Percentiles rank a stretch among this genome's conserved stretches.
Conservation (phyloP, 2,113 vertebrate species). For the Cyphomyrus discorhynchus region DNA sequence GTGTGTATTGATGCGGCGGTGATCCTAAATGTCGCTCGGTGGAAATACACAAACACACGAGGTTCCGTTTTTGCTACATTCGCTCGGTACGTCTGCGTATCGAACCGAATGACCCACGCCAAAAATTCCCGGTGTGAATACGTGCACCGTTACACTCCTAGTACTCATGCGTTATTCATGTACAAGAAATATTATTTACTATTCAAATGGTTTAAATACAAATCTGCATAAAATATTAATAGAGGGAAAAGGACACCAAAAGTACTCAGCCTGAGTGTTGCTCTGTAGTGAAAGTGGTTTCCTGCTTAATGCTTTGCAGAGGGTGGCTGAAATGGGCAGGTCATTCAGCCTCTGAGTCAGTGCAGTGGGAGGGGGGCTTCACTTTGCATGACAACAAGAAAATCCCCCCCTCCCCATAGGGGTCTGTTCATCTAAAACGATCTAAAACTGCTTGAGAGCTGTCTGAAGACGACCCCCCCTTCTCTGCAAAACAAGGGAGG, state of each 20-base stretch:
- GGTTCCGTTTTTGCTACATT: no score
- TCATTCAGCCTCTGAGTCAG: background rate
- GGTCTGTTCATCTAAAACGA: background rate
- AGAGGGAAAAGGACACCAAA: background rate
- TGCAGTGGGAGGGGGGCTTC: background rate
- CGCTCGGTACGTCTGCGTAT: no score
- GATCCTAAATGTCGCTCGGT: no score
- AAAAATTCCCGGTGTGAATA: no score
- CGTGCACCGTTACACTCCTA: no score
- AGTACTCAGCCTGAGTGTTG: background rate
- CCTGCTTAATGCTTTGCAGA: background rate
- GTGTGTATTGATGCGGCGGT: no score
- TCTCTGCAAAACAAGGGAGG: background rate
- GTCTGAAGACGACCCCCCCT: background rate
- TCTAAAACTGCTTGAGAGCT: background rate
- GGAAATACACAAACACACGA: no score
- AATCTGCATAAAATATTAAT: background rate
- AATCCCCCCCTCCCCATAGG: background rate
- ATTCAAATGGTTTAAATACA: background rate
- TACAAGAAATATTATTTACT: background rate
- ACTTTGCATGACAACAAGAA: background rate
- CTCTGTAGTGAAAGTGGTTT: background rate
- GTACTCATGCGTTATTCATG: background rate
- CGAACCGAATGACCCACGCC: no score
- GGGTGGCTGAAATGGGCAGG: background rate